phyloP scores from a whole-genome alignment of 2,888 invertebrate genomes.

The Amphipyra berbera region DNA sequence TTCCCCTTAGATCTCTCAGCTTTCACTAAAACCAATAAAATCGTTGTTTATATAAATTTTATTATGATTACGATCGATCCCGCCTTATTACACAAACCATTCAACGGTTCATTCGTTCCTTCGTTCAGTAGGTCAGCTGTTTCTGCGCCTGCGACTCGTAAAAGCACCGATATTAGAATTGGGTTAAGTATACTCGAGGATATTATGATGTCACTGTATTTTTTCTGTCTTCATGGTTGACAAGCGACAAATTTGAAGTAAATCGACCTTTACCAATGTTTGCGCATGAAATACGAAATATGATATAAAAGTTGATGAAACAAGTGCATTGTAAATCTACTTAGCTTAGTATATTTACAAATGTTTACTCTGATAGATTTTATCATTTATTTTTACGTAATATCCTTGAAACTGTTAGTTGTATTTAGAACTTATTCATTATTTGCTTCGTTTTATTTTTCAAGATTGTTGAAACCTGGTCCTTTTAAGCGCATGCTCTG shows the following conservation, averaged over 20 bases:
- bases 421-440: too few species aligned
- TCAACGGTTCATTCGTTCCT: slow-evolving; percentile 32
- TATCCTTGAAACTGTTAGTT: too few species aligned
- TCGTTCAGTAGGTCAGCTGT: slow-evolving; percentile 46
- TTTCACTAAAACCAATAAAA: slow-evolving; percentile 34
- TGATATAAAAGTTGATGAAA: too few species aligned
- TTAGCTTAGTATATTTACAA: too few species aligned
- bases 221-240: slow-evolving; percentile 16
- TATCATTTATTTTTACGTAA: too few species aligned
- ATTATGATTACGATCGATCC: slow-evolving; percentile 44
- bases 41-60: slow-evolving; percentile 39
- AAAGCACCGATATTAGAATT: slow-evolving; percentile 44
- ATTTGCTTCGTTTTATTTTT: too few species aligned
- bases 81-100: slow-evolving; percentile 44
- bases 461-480: too few species aligned
- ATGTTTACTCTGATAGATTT: too few species aligned
- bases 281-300: slow-evolving; percentile 1
- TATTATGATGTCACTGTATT: slow-evolving; percentile 44
- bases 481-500: too few species aligned
- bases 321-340: too few species aligned
- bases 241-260: slow-evolving; percentile 13
- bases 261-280: slow-evolving; percentile 5
- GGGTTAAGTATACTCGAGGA: slow-evolving; percentile 30
- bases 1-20: slow-evolving; percentile 5
- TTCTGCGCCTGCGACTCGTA: slow-evolving; percentile 40